Base-by-base conservation (phyloP, 1,140 invertebrate genomes). In the Agrypnia vestita region DNA sequence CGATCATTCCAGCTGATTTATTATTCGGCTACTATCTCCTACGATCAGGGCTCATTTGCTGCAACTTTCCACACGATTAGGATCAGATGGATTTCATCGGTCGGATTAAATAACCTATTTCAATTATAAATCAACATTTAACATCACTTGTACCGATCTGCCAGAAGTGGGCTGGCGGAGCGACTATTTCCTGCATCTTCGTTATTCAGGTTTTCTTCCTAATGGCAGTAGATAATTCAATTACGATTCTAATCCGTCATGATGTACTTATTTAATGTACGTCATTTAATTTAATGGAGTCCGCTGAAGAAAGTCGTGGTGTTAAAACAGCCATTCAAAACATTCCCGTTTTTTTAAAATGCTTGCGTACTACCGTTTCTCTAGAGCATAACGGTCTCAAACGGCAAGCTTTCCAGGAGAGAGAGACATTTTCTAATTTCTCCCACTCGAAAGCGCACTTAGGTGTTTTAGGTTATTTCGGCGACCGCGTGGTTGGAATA, bases 221-320 rank as follows among this genome's bases (percentile, higher is more conserved):
- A 21, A 62, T 35, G 59, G 59, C 59, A 43, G 10, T n/a, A 44
- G 61, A 64, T 64, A 64, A 64, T 43, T 64, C 25, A 64, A 64
- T 64, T 64, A 64, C 35, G 11, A 15, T 19, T 43, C 35, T 64
- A 25, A 43, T 64, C 25, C 19, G 25, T 43, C 61, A 13, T 13
- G 61, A 13, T 35, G 61, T 6, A 25, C 61, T n/a, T 9, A 43
- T 35, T 35, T 64, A 64, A 51, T 51, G 25, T 35, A 35, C 25
- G 6, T 35, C 25, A 35, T 35, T 35, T 35, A 35, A 35, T 35
- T 35, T 35, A 35, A 35, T 35, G 11, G 49, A 51, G 49, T 51
- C 25, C 49, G 49, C 8, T n/a, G 61, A 64, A n/a, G 61, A 64
- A 64, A 64, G 61, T 64, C n/a, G 61, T 25, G 6, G 25, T 35